A percentile compares a stretch with the other conserved stretches of the same genome.
Evolutionary conservation across 2,888 invertebrate genomes (phyloP).

Genomic region (Caenorhabditis afra): DNA sequence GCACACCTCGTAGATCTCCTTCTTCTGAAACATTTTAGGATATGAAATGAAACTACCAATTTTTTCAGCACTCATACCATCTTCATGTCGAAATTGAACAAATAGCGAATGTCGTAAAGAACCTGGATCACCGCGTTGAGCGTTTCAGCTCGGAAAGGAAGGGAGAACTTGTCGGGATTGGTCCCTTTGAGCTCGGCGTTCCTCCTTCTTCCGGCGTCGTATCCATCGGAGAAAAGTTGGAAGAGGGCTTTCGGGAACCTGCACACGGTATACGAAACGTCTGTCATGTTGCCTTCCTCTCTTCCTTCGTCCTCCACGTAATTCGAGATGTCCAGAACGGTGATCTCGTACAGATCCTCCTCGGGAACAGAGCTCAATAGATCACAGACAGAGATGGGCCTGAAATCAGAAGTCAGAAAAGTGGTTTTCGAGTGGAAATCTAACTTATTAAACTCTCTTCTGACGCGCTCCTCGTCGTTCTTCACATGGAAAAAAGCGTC

Average conservation of each 20-base stretch:
- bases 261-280: too few species aligned
- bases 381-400: too few species aligned
- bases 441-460: not conserved
- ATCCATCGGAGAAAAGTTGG: conserved; percentile 7
- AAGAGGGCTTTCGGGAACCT: not conserved
- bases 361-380: too few species aligned
- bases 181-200: not conserved
- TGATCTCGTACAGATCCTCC: too few species aligned
- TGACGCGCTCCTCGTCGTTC: not conserved
- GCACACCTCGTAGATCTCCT: conserved; percentile 3
- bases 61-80: not conserved
- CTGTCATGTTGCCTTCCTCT: too few species aligned
- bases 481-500: not conserved
- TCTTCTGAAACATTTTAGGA: conserved; percentile 17
- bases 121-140: not conserved
- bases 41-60: too few species aligned
- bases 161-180: not conserved
- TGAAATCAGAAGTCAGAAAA: too few species aligned
- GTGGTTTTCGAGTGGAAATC: too few species aligned
- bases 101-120: conserved; percentile 2
- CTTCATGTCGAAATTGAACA: conserved; percentile 3
- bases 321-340: too few species aligned
- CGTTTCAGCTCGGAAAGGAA: not conserved
- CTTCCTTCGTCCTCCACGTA: not conserved
- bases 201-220: conserved; percentile 11